These are phyloP conservation scores for Scomber japonicus DNA, from an alignment of 2,113 vertebrate species.

Conservation along the genomic window DNA sequence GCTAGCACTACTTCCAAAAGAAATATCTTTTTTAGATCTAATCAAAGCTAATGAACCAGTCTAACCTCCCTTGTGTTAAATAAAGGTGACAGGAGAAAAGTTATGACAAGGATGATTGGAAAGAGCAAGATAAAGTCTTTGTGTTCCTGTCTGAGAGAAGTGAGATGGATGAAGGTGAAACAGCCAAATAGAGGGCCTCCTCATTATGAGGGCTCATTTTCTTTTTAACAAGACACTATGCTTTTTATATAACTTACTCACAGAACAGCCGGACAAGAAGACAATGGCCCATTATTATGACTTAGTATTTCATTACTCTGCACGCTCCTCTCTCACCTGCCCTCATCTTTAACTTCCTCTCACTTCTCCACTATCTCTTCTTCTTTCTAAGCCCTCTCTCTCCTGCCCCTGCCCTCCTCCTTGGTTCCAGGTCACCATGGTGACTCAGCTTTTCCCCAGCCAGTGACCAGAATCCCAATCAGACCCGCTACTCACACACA, in stretches of 20 bases:
- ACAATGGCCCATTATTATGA: neutral
- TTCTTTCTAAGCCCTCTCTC: slow-evolving; percentile 7
- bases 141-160: neutral
- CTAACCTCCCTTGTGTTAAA: neutral
- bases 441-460: slow-evolving; percentile 75
- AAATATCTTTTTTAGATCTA: neutral
- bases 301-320: slow-evolving; percentile 29
- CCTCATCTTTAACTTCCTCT: neutral
- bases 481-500: slow-evolving; percentile 49
- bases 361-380: slow-evolving; percentile 1
- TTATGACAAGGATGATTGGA: neutral
- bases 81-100: neutral
- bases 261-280: too few relatives aligned
- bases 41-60: neutral
- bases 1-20: too few relatives aligned
- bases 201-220: neutral
- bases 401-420: slow-evolving; percentile 41
- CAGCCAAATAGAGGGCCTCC: neutral
- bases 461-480: slow-evolving; percentile 73
- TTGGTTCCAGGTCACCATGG: slow-evolving; percentile 74
- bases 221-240: too few relatives aligned
- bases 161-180: neutral
- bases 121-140: neutral
- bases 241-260: too few relatives aligned
- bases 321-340: slow-evolving; percentile 3